Base-by-base conservation (phyloP, 2,888 invertebrate genomes). In the Aphidius colemani region DNA sequence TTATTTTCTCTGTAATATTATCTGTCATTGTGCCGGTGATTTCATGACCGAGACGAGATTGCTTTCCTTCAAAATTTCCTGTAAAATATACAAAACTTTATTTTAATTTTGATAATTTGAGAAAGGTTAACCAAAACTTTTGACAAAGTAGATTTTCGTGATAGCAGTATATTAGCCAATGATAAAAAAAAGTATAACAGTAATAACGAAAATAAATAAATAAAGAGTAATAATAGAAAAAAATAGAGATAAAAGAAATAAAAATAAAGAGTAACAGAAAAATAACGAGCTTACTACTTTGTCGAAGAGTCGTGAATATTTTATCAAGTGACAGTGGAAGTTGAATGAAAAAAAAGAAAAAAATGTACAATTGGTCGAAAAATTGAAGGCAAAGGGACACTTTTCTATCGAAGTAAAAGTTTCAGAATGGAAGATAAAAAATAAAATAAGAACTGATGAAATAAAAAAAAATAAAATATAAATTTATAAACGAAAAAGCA, bases 131-230 rank as follows among this genome's bases (percentile, higher is more conserved):
- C 44, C 45, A 18, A n/a, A 45, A 10, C 45, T 45, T 40, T 5
- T 39, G 40, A 18, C 39, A 30, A 46, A 46, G 46, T 46, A 39
- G 39, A 57, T 46, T 18, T 7, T 57, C 46, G 57, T 57, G 57
- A 57, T 30, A 39, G 11, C 46, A 39, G 46, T 46, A 30, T 57
- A 57, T 57, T 46, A 57, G 18, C 8, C 30, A 11, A 11, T n/a
- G 7, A 2, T 6, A 57, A 57, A 57, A 39, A 45, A 45, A n/a
- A 46, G n/a, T 13, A 9, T 30, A 43, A 30, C 44, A 41, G 10
- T 53, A 57, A 57, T 57, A 45, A 57, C 46, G 6, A 18, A 57
- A 45, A 57, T 11, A 46, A 57, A 46, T 30, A 30, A 30, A 30
- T 30, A 30, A 30, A 30, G 1, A 46, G 18, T 13, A 44, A 44